A percentile compares a stretch with the other conserved stretches of the same genome.
phyloP scores from a whole-genome alignment of 92 coral and sea anemone species.

The Parazoanthus darwini region DNA sequence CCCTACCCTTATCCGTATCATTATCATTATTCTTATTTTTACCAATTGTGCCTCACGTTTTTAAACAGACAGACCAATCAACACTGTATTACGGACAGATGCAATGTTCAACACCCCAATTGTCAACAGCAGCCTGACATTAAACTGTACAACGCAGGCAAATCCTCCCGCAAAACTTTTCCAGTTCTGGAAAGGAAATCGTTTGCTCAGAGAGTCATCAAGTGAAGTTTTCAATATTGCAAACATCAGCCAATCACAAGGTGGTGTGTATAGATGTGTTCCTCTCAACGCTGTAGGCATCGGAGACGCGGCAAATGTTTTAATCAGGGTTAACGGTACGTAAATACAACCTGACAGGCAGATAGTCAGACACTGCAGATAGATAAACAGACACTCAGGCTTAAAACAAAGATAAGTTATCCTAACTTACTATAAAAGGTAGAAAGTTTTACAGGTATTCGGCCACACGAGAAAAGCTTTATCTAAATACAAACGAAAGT shows the following conservation, averaged over 20 bases:
- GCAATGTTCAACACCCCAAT: background rate
- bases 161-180: constrained; percentile 19
- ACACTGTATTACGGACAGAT: background rate
- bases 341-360: background rate
- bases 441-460: no score
- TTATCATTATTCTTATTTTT: background rate
- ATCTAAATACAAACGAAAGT: no score
- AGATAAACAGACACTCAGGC: no score
- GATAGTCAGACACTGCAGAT: no score
- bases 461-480: no score
- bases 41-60: background rate
- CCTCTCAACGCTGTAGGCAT: constrained; percentile 6
- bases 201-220: background rate
- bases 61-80: constrained; percentile 12
- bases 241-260: background rate
- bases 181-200: constrained; percentile 23
- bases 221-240: constrained; percentile 2
- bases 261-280: constrained; percentile 3
- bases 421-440: no score
- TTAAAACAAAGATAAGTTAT: background rate
- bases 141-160: constrained; percentile 17
- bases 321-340: constrained; percentile 12
- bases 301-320: constrained; percentile 4
- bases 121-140: background rate
- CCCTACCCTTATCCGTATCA: background rate